These are phyloP conservation scores for Cichladusa arquata DNA, from an alignment of 2,113 vertebrate species.

Conservation along the genomic window DNA sequence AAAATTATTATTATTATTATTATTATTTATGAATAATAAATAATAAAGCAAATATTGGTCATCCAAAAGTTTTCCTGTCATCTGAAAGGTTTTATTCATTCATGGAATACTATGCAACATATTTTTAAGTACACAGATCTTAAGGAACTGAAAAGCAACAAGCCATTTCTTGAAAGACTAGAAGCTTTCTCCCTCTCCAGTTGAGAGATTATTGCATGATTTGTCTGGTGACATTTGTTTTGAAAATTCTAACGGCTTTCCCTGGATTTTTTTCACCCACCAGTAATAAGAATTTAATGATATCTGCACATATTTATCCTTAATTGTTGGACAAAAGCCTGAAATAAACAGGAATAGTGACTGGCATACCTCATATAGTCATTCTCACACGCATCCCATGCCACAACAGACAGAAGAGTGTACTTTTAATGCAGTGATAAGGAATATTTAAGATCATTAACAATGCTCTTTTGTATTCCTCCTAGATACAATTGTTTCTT, in stretches of 20 bases:
- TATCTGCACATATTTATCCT: not conserved
- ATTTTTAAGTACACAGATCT: not conserved
- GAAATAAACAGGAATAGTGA: not conserved
- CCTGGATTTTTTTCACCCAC: not conserved
- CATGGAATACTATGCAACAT: not conserved
- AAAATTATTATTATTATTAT: too few relatives aligned
- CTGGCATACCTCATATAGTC: not conserved
- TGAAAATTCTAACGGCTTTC: not conserved
- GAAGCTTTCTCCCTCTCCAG: not conserved
- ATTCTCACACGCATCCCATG: not conserved
- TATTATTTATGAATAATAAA: not conserved
- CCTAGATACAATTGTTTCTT: not conserved
- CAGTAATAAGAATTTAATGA: not conserved
- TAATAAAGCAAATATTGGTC: not conserved
- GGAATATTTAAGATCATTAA: slow-evolving; percentile 27
- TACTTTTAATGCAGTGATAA: not conserved
- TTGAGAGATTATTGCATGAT: not conserved
- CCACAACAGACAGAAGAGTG: not conserved
- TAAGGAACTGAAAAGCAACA: not conserved
- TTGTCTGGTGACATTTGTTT: not conserved
- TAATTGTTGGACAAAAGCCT: not conserved
- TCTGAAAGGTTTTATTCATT: not conserved
- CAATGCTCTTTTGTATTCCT: not conserved
- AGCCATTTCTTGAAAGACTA: not conserved
- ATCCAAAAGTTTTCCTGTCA: not conserved